phyloP scores from a whole-genome alignment of 2,888 invertebrate genomes.

The Drosophila merina region DNA sequence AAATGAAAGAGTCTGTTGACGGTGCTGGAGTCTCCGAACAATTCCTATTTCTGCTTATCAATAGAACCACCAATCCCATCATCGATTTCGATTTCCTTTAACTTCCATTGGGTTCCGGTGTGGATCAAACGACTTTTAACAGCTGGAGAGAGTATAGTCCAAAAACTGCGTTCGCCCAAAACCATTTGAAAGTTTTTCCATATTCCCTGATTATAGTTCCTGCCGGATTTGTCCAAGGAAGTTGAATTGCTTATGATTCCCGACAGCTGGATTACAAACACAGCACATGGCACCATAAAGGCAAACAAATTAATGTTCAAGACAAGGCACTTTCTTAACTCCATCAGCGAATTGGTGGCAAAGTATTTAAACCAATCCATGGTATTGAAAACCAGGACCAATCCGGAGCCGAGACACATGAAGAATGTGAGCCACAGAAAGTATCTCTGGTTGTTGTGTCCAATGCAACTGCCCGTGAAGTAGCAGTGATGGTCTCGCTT shows the following conservation, averaged over 20 bases:
- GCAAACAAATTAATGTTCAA: slow-evolving; percentile 87
- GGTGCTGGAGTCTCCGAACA: not conserved
- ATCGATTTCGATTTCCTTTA: no score
- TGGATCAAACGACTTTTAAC: not conserved
- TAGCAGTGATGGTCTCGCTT: slow-evolving; percentile 95
- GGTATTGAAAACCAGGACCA: slow-evolving; percentile 78
- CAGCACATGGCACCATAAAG: slow-evolving; percentile 87
- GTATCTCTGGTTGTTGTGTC: slow-evolving; percentile 93
- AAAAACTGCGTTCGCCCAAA: slow-evolving; percentile 4
- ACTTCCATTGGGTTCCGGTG: not conserved
- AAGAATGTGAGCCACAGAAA: slow-evolving; percentile 92
- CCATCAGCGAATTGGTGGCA: slow-evolving; percentile 84
- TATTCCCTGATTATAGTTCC: not conserved
- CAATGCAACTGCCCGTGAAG: slow-evolving; percentile 94
- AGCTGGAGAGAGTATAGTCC: not conserved
- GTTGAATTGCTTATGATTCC: not conserved
- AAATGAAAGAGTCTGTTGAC: slow-evolving; percentile 25
- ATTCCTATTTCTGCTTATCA: not conserved
- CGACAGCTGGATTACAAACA: slow-evolving; percentile 14
- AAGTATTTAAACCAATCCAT: slow-evolving; percentile 87
- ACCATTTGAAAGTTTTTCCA: slow-evolving; percentile 22
- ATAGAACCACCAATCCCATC: not conserved
- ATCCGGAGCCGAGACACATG: slow-evolving; percentile 88
- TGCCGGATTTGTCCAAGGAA: not conserved
- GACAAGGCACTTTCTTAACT: not conserved